These are phyloP conservation scores for Amphiura filiformis DNA, from an alignment of 35 echinoderm and acorn worm genomes.

Conservation along the genomic window DNA sequence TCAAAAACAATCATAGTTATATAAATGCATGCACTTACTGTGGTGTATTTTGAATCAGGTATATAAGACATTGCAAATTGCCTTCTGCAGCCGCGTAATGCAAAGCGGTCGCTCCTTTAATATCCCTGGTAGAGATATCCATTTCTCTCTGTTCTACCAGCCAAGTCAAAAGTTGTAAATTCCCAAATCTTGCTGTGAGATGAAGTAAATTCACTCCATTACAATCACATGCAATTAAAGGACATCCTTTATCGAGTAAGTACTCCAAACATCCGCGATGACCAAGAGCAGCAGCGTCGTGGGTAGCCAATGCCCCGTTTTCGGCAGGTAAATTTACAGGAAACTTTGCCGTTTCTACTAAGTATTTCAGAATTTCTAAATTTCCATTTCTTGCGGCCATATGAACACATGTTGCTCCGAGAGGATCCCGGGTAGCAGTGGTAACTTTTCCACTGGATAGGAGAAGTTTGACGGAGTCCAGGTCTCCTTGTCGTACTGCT, in stretches of 20 bases:
- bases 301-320: slow-evolving; percentile 30
- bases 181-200: slow-evolving; percentile 36
- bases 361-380: slow-evolving; percentile 30
- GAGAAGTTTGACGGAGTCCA: slow-evolving; percentile 14
- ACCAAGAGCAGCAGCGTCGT: slow-evolving; percentile 35
- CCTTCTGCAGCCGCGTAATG: slow-evolving; percentile 43
- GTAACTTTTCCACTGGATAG: slow-evolving; percentile 11
- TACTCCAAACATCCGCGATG: slow-evolving; percentile 28
- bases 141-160: slow-evolving; percentile 31
- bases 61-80: slow-evolving; percentile 14
- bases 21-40: slow-evolving; percentile 31
- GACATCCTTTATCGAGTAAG: slow-evolving; percentile 28
- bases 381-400: slow-evolving; percentile 27
- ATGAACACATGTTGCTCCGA: slow-evolving; percentile 42
- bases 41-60: slow-evolving; percentile 13
- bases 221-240: slow-evolving; percentile 12
- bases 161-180: slow-evolving; percentile 6
- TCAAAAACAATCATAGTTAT: no score
- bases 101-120: slow-evolving; percentile 17
- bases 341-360: slow-evolving; percentile 12
- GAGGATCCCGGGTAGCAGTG: background rate
- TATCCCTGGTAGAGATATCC: slow-evolving; percentile 14
- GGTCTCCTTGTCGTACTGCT: slow-evolving; percentile 27
- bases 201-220: slow-evolving; percentile 31
- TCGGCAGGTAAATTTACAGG: slow-evolving; percentile 9